Percentiles rank a stretch among this genome's conserved stretches.
These are phyloP conservation scores for Drosophila setifemur DNA, from an alignment of 1,140 invertebrate species.

Conservation along the genomic window DNA sequence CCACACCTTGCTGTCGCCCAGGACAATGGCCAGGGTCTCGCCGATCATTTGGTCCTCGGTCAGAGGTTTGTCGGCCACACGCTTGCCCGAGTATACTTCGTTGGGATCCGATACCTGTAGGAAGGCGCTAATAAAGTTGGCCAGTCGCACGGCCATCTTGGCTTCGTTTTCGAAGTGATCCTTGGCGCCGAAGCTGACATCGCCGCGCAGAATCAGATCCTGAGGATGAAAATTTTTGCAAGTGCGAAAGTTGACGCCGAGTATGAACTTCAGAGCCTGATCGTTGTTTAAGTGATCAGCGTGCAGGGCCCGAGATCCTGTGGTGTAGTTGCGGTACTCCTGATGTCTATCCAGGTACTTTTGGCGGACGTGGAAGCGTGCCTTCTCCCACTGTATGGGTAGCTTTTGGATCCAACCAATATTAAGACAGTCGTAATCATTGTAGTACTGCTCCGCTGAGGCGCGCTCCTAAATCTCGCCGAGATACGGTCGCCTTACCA, in stretches of 20 bases:
- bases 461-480: slow-evolving; percentile 97
- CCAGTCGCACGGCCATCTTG: slow-evolving; percentile 95
- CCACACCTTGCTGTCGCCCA: slow-evolving; percentile 96
- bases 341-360: slow-evolving; percentile 89
- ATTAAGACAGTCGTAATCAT: slow-evolving; percentile 94
- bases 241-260: slow-evolving; percentile 87
- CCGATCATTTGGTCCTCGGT: slow-evolving; percentile 97
- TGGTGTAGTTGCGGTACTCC: slow-evolving; percentile 88
- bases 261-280: slow-evolving; percentile 89
- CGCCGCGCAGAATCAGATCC: slow-evolving; percentile 90
- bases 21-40: slow-evolving; percentile 94
- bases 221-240: slow-evolving; percentile 88
- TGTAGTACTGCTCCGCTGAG: slow-evolving; percentile 94
- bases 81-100: slow-evolving; percentile 96
- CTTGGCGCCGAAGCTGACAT: slow-evolving; percentile 92
- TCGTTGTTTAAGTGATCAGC: slow-evolving; percentile 89
- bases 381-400: slow-evolving; percentile 90
- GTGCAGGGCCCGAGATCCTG: slow-evolving; percentile 86
- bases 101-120: slow-evolving; percentile 96
- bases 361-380: slow-evolving; percentile 86
- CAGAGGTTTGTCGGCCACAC: slow-evolving; percentile 93
- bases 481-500: slow-evolving; percentile 93
- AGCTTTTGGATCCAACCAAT: slow-evolving; percentile 95
- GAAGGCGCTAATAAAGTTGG: slow-evolving; percentile 97
- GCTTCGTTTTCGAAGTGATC: slow-evolving; percentile 97